Conservation (phyloP, 2,888 invertebrate genomes). For the Petrolisthes cinctipes region DNA sequence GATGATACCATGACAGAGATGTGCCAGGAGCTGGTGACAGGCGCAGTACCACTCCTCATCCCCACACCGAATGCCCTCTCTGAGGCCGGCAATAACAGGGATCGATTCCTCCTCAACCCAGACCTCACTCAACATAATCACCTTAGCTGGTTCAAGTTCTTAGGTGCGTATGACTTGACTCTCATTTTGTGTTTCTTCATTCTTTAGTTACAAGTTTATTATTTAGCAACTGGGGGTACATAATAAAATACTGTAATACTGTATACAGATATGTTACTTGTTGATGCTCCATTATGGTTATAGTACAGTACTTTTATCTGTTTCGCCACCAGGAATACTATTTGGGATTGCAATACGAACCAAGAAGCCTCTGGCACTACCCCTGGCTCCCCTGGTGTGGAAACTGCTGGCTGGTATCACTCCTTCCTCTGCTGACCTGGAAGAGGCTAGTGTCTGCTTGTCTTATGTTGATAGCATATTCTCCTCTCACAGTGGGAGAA, state of each 20-base stretch:
- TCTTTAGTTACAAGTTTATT: not conserved
- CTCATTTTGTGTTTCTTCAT: not conserved
- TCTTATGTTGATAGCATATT: not conserved
- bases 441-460: constrained; percentile 72
- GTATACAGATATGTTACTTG: not conserved
- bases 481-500: not conserved
- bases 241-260: no score
- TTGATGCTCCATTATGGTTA: not conserved
- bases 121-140: constrained; percentile 74
- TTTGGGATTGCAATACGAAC: constrained; percentile 78
- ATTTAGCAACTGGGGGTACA: not conserved
- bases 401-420: constrained; percentile 76
- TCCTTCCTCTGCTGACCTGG: constrained; percentile 75
- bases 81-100: constrained; percentile 76
- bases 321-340: constrained; percentile 72
- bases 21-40: constrained; percentile 76
- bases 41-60: constrained; percentile 75
- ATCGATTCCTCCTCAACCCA: constrained; percentile 76
- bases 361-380: constrained; percentile 77
- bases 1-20: constrained; percentile 80
- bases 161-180: constrained; percentile 70
- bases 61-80: constrained; percentile 77
- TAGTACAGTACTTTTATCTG: not conserved
- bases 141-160: constrained; percentile 75
- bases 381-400: constrained; percentile 77